Percentiles rank a stretch among this genome's conserved stretches.
These are phyloP conservation scores for Nothobranchius furzeri DNA, from an alignment of 2,113 vertebrate species.

Conservation along the genomic window DNA sequence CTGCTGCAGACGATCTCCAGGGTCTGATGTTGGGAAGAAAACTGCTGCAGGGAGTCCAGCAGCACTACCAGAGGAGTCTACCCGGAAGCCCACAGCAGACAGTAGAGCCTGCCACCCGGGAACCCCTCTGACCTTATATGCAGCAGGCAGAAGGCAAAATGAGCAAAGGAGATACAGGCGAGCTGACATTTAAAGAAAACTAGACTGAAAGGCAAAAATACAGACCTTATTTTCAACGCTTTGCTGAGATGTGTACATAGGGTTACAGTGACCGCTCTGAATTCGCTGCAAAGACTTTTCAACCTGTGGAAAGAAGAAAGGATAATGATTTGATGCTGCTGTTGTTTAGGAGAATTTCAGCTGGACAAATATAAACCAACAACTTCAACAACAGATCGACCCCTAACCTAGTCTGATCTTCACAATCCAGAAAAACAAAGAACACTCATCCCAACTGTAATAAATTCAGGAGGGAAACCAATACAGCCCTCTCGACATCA, in stretches of 20 bases:
- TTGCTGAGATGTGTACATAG: slow-evolving; percentile 97
- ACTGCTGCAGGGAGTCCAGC: slow-evolving; percentile 88
- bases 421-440: too few relatives aligned
- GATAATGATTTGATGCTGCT: neutral
- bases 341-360: neutral
- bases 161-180: slow-evolving; percentile 40
- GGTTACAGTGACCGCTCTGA: slow-evolving; percentile 92
- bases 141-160: neutral
- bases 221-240: slow-evolving; percentile 95
- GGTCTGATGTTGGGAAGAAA: slow-evolving; percentile 93
- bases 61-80: slow-evolving; percentile 85
- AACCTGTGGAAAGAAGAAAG: slow-evolving; percentile 74
- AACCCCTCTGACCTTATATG: slow-evolving; percentile 79
- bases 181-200: slow-evolving; percentile 1
- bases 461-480: too few relatives aligned
- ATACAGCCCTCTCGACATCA: too few relatives aligned
- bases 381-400: too few relatives aligned
- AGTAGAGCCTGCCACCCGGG: slow-evolving; percentile 95
- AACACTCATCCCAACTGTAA: too few relatives aligned
- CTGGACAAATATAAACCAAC: too few relatives aligned
- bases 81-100: slow-evolving; percentile 89
- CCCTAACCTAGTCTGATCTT: too few relatives aligned
- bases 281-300: slow-evolving; percentile 97
- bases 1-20: slow-evolving; percentile 89
- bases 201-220: neutral